Base-by-base conservation (phyloP, 2,797 vertebrate genomes). In the Betta splendens region DNA sequence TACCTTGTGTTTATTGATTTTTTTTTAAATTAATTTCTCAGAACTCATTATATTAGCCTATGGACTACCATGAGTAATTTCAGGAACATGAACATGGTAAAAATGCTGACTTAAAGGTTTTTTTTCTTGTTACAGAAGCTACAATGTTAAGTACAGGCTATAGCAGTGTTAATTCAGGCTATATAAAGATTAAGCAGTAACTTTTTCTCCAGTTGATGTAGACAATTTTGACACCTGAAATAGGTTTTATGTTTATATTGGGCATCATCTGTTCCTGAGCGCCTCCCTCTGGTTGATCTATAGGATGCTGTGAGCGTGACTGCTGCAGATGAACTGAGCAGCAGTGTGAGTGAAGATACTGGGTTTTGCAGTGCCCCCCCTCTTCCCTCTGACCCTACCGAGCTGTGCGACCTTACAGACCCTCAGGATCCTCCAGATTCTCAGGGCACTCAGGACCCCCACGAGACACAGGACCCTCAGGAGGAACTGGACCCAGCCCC, bases 331-430 rank as follows among this genome's bases (percentile, higher is more conserved):
- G 95, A 94, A 72, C 89, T 95, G 67, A 95, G 92, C 75, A 94
- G 92, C 87, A 94, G 93, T 23, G 85, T 94, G 61, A 96, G 95
- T 64, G 95, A 96, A 69, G 96, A 97, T 80, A 95, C 94, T 0
- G 95, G 94, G 37, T 94, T 94, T 0, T 94, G 93, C 72, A 87
- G 93, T 0, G 95, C 93, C 43, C 86, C 93, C 13, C 92, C 95
- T 25, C 75, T 94, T 64, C 93, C 94, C 38, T 93, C 89, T 2
- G 94, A 94, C 51, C 89, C 90, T 2, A 79, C 92, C 21, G 95
- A 97, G 54, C 69, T 95, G 44, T 94, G 94, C 55, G 94, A 96
- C 79, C 81, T 89, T 26, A 79, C 82, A 0, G 94, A 96, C 78
- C 67, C 88, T 5, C 89, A 85, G 22, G 94, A 96, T 67, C 54